These are phyloP conservation scores for Odontomachus brunneus DNA, from an alignment of 1,140 invertebrate species.

Conservation along the genomic window DNA sequence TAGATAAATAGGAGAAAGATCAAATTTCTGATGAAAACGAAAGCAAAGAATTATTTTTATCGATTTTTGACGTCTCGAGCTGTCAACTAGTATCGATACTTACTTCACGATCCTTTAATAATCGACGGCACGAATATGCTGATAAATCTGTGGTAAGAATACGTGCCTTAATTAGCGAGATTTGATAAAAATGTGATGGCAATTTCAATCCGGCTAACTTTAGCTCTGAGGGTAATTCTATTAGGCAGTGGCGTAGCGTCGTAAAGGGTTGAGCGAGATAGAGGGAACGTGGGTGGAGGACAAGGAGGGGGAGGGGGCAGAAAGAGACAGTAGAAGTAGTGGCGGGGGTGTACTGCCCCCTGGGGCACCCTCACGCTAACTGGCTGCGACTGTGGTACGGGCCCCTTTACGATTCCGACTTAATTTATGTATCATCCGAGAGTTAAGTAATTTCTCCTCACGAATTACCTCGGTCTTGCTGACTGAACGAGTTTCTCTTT, in stretches of 20 bases:
- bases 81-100: too few species aligned
- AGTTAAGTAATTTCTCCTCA: slow-evolving; percentile 86
- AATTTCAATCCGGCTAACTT: slow-evolving; percentile 85
- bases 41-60: too few species aligned
- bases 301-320: slow-evolving; percentile 40
- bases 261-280: slow-evolving; percentile 83
- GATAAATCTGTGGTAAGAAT: too few species aligned
- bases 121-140: too few species aligned
- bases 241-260: slow-evolving; percentile 82
- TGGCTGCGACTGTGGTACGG: slow-evolving; percentile 83
- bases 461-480: slow-evolving; percentile 81
- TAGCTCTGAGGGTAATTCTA: slow-evolving; percentile 84
- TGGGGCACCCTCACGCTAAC: slow-evolving; percentile 86
- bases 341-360: slow-evolving; percentile 83
- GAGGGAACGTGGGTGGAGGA: slow-evolving; percentile 59
- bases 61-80: too few species aligned
- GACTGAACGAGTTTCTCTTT: slow-evolving; percentile 73
- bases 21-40: too few species aligned
- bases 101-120: too few species aligned
- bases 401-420: slow-evolving; percentile 85
- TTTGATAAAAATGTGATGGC: slow-evolving; percentile 83
- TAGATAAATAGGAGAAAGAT: too few species aligned
- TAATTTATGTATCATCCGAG: slow-evolving; percentile 87
- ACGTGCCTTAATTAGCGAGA: slow-evolving; percentile 80
- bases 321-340: slow-evolving; percentile 72